Percentiles rank a stretch among this genome's conserved stretches.
phyloP scores from a whole-genome alignment of 2,113 vertebrate genomes.

The Centropus unirufus region DNA sequence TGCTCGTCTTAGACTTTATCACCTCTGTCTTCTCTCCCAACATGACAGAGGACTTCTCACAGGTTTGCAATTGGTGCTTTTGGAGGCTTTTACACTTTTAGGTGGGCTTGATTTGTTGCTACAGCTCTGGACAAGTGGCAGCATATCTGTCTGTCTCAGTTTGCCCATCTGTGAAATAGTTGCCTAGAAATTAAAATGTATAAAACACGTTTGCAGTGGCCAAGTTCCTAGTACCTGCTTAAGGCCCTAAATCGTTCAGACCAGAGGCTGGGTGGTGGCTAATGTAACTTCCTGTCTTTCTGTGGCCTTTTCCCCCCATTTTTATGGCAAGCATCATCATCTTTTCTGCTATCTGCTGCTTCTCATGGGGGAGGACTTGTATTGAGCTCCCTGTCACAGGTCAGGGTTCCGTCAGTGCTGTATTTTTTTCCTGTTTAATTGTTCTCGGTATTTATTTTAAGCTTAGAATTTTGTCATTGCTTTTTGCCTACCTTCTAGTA shows the following conservation, averaged over 20 bases:
- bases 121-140: background rate
- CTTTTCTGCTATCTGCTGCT: background rate
- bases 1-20: background rate
- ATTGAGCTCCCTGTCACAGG: rapidly evolving
- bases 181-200: background rate
- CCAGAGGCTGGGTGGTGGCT: background rate
- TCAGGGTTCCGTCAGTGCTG: background rate
- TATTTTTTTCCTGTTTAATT: background rate
- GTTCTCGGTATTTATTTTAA: background rate
- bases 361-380: background rate
- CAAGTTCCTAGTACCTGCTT: background rate
- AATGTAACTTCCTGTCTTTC: background rate
- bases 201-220: background rate
- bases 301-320: background rate
- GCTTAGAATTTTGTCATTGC: background rate
- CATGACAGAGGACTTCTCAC: background rate
- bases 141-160: background rate
- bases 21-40: background rate
- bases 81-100: background rate
- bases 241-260: background rate
- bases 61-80: background rate
- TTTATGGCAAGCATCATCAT: background rate
- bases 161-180: background rate
- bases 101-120: background rate
- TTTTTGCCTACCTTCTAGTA: background rate